Conservation (phyloP, 1,140 invertebrate genomes). For the Arctopsyche grandis region DNA sequence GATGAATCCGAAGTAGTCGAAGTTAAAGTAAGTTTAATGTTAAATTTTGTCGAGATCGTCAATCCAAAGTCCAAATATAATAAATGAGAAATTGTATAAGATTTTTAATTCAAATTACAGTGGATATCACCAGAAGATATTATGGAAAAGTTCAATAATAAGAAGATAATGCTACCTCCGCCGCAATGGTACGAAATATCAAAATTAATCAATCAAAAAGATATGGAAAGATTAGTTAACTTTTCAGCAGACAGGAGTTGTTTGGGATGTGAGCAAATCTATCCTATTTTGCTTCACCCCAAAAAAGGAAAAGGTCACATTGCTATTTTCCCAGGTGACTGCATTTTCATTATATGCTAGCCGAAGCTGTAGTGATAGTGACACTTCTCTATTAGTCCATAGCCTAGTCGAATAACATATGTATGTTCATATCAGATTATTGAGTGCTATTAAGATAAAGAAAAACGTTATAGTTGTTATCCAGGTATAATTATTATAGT, state of each 20-base stretch:
- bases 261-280: conserved; percentile 53
- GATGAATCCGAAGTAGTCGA: conserved; percentile 76
- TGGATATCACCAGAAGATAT: conserved; percentile 66
- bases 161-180: conserved; percentile 62
- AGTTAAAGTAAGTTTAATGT: conserved; percentile 68
- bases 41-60: no score
- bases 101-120: no score
- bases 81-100: no score
- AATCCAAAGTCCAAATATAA: no score
- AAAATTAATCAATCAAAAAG: conserved; percentile 49
- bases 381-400: no score
- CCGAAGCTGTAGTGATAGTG: no score
- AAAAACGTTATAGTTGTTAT: no score
- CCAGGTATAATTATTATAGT: no score
- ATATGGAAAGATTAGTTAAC: conserved; percentile 44
- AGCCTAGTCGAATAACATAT: no score
- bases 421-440: neutral
- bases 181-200: conserved; percentile 70
- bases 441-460: neutral
- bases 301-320: conserved; percentile 47
- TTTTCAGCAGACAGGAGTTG: conserved; percentile 48
- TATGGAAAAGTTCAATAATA: conserved; percentile 55
- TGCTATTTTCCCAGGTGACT: conserved; percentile 51
- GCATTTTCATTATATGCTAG: neutral
- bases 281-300: conserved; percentile 51